Evolutionary conservation across 1,140 invertebrate genomes (phyloP), one percentile per base, ranked within the genome.

Genomic region (Grapholita molesta): DNA sequence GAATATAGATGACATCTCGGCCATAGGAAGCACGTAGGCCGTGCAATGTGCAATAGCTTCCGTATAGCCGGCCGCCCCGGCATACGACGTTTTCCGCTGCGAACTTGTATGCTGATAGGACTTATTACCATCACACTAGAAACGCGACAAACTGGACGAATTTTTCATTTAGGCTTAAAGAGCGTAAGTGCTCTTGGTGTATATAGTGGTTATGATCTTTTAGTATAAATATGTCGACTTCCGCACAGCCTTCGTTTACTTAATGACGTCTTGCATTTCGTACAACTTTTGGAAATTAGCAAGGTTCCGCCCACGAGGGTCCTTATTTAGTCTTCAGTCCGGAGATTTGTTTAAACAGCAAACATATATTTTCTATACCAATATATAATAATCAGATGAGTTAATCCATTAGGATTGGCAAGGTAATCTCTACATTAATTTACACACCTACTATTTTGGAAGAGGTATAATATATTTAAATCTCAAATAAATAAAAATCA

Each of bases 201-300:
- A 21, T 21, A 21, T 2, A 0, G 7, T 6, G 0, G 15, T 48
- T 48, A 18, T 6, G 42, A 1, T 48, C 42, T 48, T 48, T 61
- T n/a, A 28, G 25, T 30, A 12, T 30, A 30, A 28, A 15, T 15
- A 18, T 55, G 7, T 24, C 12, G 3, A 48, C 55, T 61, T 61
- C 55, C 55, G 55, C n/a, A 25, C 55, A 61, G 28, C 55, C 55
- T 61, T 61, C 55, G 28, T 61, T 61, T 61, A 61, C 55, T 55
- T 55, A 55, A 55, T 55, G 55, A 61, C 55, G 24, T 15, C 2
- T 28, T 61, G 25, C 24, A 61, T 8, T 61, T 61, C 55, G 55
- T 15, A 28, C 55, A 61, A 3, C 25, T 61, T 28, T 61, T 61
- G 55, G 55, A 18, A 15, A 61, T 61, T 61, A 25, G 55, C 55